Evolutionary conservation across 1,140 invertebrate species (phyloP).

Genomic region (Proales similis): DNA sequence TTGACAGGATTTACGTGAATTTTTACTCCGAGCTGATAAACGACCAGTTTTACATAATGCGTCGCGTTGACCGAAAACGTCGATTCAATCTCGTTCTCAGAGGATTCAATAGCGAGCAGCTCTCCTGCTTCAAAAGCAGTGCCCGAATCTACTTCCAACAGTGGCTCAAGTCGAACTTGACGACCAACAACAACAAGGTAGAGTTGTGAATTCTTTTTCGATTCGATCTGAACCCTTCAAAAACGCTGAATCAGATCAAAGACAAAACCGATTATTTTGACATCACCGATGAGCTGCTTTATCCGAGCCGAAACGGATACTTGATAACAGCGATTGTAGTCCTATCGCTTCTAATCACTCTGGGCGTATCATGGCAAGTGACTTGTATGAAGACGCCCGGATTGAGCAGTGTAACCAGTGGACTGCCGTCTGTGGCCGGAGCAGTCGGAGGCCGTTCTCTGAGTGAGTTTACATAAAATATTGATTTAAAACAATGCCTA

Average conservation of each 20-base stretch:
- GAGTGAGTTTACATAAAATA: too few relatives aligned
- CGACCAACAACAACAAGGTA: constrained; percentile 16
- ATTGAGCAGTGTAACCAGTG: not conserved
- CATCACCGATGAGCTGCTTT: constrained; percentile 28
- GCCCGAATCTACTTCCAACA: not conserved
- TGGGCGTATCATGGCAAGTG: constrained; percentile 16
- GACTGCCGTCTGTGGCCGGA: too few relatives aligned
- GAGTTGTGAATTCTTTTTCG: too few relatives aligned
- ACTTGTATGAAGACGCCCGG: constrained; percentile 28
- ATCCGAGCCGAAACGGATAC: constrained; percentile 14
- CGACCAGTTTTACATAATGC: constrained; percentile 21
- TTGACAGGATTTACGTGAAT: constrained; percentile 20
- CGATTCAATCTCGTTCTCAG: constrained; percentile 2
- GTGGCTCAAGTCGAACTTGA: constrained; percentile 9
- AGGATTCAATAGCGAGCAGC: constrained; percentile 1
- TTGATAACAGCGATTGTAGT: constrained; percentile 4
- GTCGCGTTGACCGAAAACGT: not conserved
- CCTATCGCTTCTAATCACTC: constrained; percentile 8
- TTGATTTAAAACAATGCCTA: too few relatives aligned
- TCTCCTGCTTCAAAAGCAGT: constrained; percentile 12
- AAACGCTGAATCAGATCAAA: too few relatives aligned
- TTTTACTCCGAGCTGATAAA: constrained; percentile 26
- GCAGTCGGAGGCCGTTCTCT: too few relatives aligned
- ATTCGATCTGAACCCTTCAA: too few relatives aligned
- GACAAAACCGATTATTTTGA: constrained; percentile 32